Evolutionary conservation across 92 coral and sea anemone genomes (phyloP).

Genomic region (Palythoa heliodiscus): DNA sequence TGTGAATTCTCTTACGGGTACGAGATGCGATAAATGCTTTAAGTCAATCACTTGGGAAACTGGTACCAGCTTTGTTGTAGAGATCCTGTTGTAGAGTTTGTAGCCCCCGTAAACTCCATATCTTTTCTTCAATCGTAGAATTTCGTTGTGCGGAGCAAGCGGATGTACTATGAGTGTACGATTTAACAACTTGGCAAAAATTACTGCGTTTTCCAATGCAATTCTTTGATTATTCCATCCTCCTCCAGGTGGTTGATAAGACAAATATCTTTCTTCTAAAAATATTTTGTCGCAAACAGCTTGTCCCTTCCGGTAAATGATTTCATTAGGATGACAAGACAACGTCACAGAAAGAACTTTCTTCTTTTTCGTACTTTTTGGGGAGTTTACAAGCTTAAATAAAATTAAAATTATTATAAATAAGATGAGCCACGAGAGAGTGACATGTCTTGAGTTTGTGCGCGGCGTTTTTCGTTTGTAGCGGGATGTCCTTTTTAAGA

Average conservation of each 20-base stretch:
- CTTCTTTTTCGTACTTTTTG: background rate
- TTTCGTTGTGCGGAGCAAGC: constrained; percentile 83
- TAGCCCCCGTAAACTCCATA: constrained; percentile 48
- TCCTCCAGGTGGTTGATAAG: constrained; percentile 98
- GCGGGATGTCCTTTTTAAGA: background rate
- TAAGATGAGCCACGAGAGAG: constrained; percentile 4
- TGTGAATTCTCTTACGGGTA: constrained; percentile 77
- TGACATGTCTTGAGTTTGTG: constrained; percentile 13
- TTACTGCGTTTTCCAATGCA: constrained; percentile 94
- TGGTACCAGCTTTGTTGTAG: constrained; percentile 60
- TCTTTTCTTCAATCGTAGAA: constrained; percentile 54
- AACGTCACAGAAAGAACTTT: background rate
- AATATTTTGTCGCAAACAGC: constrained; percentile 47
- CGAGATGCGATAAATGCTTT: constrained; percentile 62
- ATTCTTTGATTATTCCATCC: constrained; percentile 99
- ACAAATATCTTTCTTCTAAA: constrained; percentile 59
- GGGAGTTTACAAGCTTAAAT: background rate
- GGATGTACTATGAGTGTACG: constrained; percentile 92
- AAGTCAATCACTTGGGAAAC: constrained; percentile 81
- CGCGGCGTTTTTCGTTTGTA: constrained; percentile 6
- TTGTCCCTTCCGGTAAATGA: constrained; percentile 59
- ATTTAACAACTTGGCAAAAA: constrained; percentile 77
- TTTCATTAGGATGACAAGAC: constrained; percentile 28
- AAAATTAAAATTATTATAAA: background rate
- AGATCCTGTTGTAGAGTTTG: constrained; percentile 72